Conservation (phyloP, 2,113 vertebrate genomes). For the Alligator sinensis region DNA sequence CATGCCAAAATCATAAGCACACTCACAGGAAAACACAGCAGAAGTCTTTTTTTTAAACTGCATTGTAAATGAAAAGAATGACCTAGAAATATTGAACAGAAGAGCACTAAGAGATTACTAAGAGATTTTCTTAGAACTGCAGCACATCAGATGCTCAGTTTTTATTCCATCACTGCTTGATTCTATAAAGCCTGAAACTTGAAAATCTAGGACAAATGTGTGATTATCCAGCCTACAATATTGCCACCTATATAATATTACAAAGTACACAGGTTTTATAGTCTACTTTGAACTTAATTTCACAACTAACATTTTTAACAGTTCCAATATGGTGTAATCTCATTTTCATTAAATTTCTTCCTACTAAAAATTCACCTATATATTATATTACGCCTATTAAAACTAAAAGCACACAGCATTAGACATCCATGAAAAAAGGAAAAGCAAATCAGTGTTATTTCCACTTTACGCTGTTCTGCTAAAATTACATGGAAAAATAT, state of each 20-base stretch:
- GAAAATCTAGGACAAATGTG: background rate
- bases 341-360: background rate
- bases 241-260: background rate
- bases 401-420: background rate
- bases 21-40: constrained; percentile 19
- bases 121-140: background rate
- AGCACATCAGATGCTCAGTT: background rate
- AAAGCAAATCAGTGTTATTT: background rate
- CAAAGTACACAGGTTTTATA: background rate
- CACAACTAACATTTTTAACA: background rate
- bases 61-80: background rate
- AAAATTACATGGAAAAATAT: background rate
- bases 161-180: background rate
- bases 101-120: background rate
- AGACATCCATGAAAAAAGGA: background rate
- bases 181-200: background rate
- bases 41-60: constrained; percentile 5
- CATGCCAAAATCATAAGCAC: background rate
- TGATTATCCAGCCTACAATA: background rate
- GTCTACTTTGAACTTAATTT: background rate
- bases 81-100: constrained; percentile 19
- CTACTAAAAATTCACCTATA: background rate
- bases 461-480: background rate
- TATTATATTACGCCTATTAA: background rate
- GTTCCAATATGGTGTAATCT: background rate